Evolutionary conservation across 2,888 invertebrate species (phyloP).

Genomic region (Hyalella azteca): DNA sequence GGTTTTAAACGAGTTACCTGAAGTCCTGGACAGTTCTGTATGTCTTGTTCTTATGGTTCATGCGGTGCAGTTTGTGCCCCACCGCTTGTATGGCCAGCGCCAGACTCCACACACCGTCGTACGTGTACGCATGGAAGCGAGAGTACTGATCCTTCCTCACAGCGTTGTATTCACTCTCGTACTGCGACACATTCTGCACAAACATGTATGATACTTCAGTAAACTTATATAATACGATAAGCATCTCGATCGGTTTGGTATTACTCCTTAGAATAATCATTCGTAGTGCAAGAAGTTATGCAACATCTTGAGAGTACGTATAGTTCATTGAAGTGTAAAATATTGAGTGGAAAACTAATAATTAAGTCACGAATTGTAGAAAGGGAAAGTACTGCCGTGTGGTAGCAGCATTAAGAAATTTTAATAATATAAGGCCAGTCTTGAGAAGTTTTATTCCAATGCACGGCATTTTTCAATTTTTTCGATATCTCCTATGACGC

Average conservation of each 20-base stretch:
- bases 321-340: too few relatives aligned
- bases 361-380: background rate
- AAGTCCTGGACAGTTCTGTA: constrained; percentile 58
- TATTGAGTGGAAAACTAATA: background rate
- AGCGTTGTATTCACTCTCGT: constrained; percentile 82
- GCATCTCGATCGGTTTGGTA: too few relatives aligned
- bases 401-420: too few relatives aligned
- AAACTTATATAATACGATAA: too few relatives aligned
- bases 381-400: too few relatives aligned
- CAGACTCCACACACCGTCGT: constrained; percentile 98
- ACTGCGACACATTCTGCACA: constrained; percentile 89
- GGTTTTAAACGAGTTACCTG: too few relatives aligned
- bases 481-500: too few relatives aligned
- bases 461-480: too few relatives aligned
- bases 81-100: constrained; percentile 93
- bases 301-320: background rate
- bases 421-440: too few relatives aligned
- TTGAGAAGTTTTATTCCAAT: too few relatives aligned
- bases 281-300: background rate
- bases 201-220: too few relatives aligned
- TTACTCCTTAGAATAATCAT: too few relatives aligned
- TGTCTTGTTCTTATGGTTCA: constrained; percentile 46
- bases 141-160: constrained; percentile 83
- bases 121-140: constrained; percentile 96
- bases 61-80: constrained; percentile 65